Evolutionary conservation across 2,888 invertebrate genomes (phyloP), one percentile per base, ranked within the genome.

Genomic region (Drosophila barbarae): DNA sequence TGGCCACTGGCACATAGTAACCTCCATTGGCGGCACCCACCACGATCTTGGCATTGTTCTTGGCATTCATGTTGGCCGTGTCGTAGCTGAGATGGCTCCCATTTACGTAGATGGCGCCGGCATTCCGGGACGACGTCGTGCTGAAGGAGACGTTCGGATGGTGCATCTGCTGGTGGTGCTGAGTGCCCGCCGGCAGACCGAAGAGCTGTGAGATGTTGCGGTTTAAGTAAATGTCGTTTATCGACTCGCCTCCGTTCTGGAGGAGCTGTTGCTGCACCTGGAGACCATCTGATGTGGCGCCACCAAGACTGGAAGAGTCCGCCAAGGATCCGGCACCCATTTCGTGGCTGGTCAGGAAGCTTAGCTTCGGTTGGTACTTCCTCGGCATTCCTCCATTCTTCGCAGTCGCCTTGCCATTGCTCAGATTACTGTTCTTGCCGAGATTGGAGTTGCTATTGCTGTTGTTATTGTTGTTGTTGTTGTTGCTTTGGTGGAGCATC

Each of bases 181-280:
- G 68, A 30, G 57, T 52, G 18, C 64, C 63, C 23, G 52, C 35
- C 13, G 71, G 80, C 39, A 88, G 32, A 1, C 88, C 88, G 36
- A 88, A 87, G 12, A 88, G 72, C 56, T 88, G 88, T 8, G 88
- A 76, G 55, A 88, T 84, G 56, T 87, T 88, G 21, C 88, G 88
- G 68, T 88, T 88, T n/a, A 88, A 49, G 58, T 86, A 88, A 26
- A 88, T 89, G 56, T 89, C 89, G 61, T 88, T 88, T 50, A 88
- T 86, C 9, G 88, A 81, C 67, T 88, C 89, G 3, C 77, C 74
- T 7, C 71, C 71, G 6, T 84, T 70, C 2, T 56, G 42, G 67
- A 46, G 66, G 67, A 44, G 66, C 71, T 73, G 32, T 35, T 65
- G 36, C 57, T 67, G 56, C 74, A 79, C 18, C 13, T 30, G 35